These are phyloP conservation scores for Erebia epiphron DNA, from an alignment of 2,888 invertebrate genomes.

Conservation along the genomic window DNA sequence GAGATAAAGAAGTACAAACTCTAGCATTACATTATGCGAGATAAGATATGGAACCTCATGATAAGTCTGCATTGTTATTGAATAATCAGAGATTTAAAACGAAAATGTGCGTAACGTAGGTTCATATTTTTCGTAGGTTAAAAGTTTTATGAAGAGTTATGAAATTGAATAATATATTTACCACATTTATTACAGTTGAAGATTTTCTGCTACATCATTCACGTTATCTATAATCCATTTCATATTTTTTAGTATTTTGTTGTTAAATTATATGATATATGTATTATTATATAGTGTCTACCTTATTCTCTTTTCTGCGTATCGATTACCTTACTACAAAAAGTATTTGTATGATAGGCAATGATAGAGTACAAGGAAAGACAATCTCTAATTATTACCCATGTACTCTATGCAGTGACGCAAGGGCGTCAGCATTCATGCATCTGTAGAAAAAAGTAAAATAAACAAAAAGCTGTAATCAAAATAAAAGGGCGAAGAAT, in stretches of 20 bases:
- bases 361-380: neutral
- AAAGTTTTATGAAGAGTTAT: no score
- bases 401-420: neutral
- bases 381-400: neutral
- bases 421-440: conserved; percentile 32
- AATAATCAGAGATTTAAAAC: conserved; percentile 6
- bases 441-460: conserved; percentile 39
- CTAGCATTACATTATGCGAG: conserved; percentile 45
- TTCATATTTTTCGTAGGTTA: no score
- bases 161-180: no score
- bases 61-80: conserved; percentile 33
- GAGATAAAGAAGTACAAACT: conserved; percentile 48
- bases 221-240: no score
- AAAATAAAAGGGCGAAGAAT: conserved; percentile 54
- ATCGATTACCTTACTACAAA: neutral
- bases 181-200: no score
- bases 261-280: neutral
- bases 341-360: neutral
- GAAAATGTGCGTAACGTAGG: neutral
- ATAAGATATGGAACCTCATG: conserved; percentile 44
- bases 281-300: no score
- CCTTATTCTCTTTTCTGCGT: neutral
- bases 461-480: conserved; percentile 51
- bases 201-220: neutral
- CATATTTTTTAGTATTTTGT: no score